Evolutionary conservation across 1,140 invertebrate genomes (phyloP), one percentile per base, ranked within the genome.

Genomic region (Scylla paramamosain): DNA sequence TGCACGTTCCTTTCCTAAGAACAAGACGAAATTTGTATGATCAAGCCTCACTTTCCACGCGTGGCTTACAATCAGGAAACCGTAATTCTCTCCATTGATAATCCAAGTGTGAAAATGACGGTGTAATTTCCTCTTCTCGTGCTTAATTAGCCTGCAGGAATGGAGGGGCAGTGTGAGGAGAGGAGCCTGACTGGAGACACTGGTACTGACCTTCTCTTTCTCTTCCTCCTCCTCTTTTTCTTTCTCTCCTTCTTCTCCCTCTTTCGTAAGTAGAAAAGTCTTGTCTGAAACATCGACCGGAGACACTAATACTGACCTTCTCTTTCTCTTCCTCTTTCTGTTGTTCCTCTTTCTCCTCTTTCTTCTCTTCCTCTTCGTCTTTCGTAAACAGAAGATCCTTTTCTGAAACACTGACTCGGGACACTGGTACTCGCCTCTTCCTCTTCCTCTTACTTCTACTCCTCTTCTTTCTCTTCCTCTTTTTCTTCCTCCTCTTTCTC

Each of bases 101-200:
- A 94, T 90, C 93, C 16, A 28, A 94, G 93, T 94, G 93, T 94
- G 93, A 94, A 94, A 94, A 94, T 90, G 86, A 94, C 20, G 87
- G 93, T 90, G 93, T 90, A 94, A 29, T 94, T 77, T 59, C 32
- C 59, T 48, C 86, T n/a, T 10, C 67, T 10, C 28, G 31, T 83
- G 46, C 77, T 94, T 94, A 94, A 94, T 94, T 94, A 94, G 39
- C 46, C n/a, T 83, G 86, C 20, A 88, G 10, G 31, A 88, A 88
- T 88, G 86, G 39, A 88, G 86, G 31, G 86, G 31, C 6, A 29
- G 77, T 83, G 29, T 4, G 39, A 88, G 29, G 31, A 88, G 20
- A 32, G 16, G 2, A 25, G 1, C 67, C 3, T 4, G 20, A 10
- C 59, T 67, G 59, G 59, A 67, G 20, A 2, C 67, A 3, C 8